Conservation (phyloP, 2,113 vertebrate species). For the Mesembrinibis cayennensis region DNA sequence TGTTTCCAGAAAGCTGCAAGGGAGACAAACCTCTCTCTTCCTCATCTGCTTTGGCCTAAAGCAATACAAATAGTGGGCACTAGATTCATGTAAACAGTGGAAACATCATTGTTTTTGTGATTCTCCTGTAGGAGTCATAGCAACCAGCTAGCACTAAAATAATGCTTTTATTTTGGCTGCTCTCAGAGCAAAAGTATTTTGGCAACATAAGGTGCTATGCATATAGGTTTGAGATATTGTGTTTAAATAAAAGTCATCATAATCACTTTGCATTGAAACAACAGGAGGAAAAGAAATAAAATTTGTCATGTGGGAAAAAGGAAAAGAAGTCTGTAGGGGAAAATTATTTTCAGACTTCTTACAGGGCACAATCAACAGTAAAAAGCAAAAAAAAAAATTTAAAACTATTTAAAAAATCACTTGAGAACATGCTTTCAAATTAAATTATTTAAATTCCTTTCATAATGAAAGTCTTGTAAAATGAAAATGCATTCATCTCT, state of each 20-base stretch:
- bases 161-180: neutral
- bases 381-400: neutral
- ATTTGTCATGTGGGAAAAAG: neutral
- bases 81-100: neutral
- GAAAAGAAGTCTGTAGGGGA: neutral
- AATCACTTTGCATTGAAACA: neutral
- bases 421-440: slow-evolving; percentile 16
- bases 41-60: neutral
- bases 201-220: neutral
- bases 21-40: neutral
- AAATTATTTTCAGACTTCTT: neutral
- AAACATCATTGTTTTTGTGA: neutral
- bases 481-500: slow-evolving; percentile 37
- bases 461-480: neutral
- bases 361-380: neutral
- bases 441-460: slow-evolving; percentile 43
- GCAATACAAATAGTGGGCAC: neutral
- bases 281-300: neutral
- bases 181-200: neutral
- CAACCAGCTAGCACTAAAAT: neutral
- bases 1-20: neutral
- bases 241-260: neutral
- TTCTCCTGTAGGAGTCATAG: neutral
- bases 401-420: neutral
- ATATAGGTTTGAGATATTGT: neutral